A percentile compares a stretch with the other conserved stretches of the same genome.
Conservation (phyloP, 2,113 vertebrate genomes). For the Syrrhaptes paradoxus region DNA sequence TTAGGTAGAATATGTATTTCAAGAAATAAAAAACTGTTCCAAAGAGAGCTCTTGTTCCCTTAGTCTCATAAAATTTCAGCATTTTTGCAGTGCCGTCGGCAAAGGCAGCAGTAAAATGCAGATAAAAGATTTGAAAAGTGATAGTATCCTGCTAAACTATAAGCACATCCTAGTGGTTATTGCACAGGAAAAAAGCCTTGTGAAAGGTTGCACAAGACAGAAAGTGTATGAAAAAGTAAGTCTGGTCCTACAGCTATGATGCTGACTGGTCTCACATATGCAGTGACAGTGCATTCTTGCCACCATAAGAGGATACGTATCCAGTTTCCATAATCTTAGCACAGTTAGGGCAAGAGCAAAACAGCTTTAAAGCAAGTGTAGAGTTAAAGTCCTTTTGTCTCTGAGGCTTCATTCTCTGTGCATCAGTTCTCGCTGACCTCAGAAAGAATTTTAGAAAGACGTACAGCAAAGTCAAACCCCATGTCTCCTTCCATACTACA, state of each 20-base stretch:
- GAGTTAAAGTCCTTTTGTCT: neutral
- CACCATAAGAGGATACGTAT: neutral
- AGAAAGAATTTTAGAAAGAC: neutral
- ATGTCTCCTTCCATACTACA: neutral
- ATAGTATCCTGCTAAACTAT: neutral
- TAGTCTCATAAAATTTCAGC: neutral
- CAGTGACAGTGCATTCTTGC: neutral
- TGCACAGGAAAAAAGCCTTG: neutral
- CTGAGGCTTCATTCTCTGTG: neutral
- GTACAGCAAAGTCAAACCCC: neutral
- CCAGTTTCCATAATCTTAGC: neutral
- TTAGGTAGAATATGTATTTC: neutral
- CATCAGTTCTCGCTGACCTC: neutral
- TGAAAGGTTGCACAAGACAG: neutral
- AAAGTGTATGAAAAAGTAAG: neutral
- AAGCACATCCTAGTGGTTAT: neutral
- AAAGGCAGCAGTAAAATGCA: neutral
- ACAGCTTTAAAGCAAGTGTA: neutral
- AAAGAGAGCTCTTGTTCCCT: neutral
- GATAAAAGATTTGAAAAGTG: neutral
- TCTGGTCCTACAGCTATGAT: neutral
- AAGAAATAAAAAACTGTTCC: neutral
- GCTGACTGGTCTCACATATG: neutral
- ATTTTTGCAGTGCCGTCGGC: neutral
- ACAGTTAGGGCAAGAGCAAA: neutral